A percentile compares a stretch with the other conserved stretches of the same genome.
Conservation (phyloP, 2,113 vertebrate genomes). For the Epinephelus cyanopodus region DNA sequence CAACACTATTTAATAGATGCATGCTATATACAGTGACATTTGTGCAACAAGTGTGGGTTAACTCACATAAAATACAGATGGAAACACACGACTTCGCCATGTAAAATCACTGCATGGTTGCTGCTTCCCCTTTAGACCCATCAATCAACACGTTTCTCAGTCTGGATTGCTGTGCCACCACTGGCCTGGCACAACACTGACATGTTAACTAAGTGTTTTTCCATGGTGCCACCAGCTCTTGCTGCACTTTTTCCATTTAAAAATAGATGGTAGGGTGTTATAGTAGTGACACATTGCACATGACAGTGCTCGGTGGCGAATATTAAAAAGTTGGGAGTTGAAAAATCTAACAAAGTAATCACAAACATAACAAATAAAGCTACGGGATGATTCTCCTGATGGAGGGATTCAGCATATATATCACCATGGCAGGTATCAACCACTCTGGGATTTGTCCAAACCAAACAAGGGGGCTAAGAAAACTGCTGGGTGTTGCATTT, state of each 20-base stretch:
- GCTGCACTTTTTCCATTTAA: conserved; percentile 40
- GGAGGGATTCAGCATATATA: conserved; percentile 55
- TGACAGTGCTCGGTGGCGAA: conserved; percentile 12
- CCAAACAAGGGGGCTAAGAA: conserved; percentile 59
- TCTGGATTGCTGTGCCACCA: conserved; percentile 28
- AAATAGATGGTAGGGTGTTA: conserved; percentile 26
- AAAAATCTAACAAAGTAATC: conserved; percentile 45
- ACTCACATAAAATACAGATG: background rate
- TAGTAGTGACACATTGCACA: conserved; percentile 40
- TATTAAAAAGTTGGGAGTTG: conserved; percentile 35
- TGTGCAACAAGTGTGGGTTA: background rate
- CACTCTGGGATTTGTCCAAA: conserved; percentile 65
- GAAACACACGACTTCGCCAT: conserved; percentile 13
- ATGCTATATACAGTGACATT: background rate
- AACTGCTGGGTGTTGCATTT: conserved; percentile 65
- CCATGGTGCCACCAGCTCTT: conserved; percentile 31
- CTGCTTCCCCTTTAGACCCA: conserved; percentile 36
- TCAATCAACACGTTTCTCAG: conserved; percentile 48
- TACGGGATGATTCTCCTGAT: conserved; percentile 32
- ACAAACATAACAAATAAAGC: conserved; percentile 46
- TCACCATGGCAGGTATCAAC: conserved; percentile 55
- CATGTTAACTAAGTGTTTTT: conserved; percentile 53
- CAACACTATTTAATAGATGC: background rate
- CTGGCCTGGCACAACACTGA: conserved; percentile 34
- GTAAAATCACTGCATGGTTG: conserved; percentile 22